Percentiles rank a stretch among this genome's conserved stretches.
phyloP scores from a whole-genome alignment of 2,888 invertebrate genomes.

The Loripinus fragilis region DNA sequence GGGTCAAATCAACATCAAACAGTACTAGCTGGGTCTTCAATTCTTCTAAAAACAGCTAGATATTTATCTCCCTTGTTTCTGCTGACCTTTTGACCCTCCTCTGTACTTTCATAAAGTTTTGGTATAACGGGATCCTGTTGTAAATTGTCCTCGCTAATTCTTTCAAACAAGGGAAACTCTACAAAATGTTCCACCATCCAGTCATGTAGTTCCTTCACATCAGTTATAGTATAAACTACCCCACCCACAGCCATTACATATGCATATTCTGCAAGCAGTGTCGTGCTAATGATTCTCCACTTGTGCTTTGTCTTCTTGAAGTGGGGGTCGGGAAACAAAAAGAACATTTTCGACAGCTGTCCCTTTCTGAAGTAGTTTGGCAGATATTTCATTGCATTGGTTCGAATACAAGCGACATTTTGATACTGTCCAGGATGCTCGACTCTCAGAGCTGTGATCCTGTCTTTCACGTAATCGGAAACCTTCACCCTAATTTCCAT shows the following conservation, averaged over 20 bases:
- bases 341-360: slow-evolving; percentile 98
- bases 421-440: slow-evolving; percentile 91
- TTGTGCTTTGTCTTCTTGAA: slow-evolving; percentile 99
- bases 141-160: slow-evolving; percentile 89
- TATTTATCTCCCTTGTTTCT: slow-evolving; percentile 97
- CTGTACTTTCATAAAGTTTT: slow-evolving; percentile 95
- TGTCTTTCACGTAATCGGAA: slow-evolving; percentile 98
- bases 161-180: slow-evolving; percentile 94
- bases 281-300: slow-evolving; percentile 98
- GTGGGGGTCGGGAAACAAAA: slow-evolving; percentile 99
- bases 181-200: slow-evolving; percentile 98
- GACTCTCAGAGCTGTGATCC: slow-evolving; percentile 92
- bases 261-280: slow-evolving; percentile 97
- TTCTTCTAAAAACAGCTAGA: slow-evolving; percentile 93
- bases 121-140: slow-evolving; percentile 92
- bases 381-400: slow-evolving; percentile 99
- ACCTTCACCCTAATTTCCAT: slow-evolving; percentile 99
- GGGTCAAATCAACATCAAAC: neutral
- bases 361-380: slow-evolving; percentile 98
- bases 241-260: slow-evolving; percentile 94
- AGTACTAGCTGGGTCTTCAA: slow-evolving; percentile 47
- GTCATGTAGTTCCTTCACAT: slow-evolving; percentile 97
- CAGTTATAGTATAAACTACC: slow-evolving; percentile 97
- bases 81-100: slow-evolving; percentile 99
- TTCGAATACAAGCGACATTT: slow-evolving; percentile 97